Evolutionary conservation across 2,113 vertebrate genomes (phyloP).

Genomic region (Zosterops borbonicus): DNA sequence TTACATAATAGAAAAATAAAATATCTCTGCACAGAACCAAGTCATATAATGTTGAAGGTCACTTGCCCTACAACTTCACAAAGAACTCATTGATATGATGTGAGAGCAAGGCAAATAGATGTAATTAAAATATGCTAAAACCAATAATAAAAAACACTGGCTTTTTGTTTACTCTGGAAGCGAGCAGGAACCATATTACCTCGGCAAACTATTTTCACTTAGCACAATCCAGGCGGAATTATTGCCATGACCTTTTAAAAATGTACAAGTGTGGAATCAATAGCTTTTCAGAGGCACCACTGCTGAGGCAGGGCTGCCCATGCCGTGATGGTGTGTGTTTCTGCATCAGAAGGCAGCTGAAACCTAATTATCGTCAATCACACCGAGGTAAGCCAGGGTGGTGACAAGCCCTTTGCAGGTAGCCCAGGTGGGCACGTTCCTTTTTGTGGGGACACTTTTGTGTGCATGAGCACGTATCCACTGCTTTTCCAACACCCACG

Average conservation of each 20-base stretch:
- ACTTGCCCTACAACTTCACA: constrained; percentile 30
- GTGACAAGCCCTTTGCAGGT: constrained; percentile 25
- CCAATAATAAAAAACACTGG: constrained; percentile 6
- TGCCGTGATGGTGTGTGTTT: constrained; percentile 65
- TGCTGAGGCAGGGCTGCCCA: constrained; percentile 53
- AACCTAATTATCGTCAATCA: constrained; percentile 83
- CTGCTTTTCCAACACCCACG: neutral
- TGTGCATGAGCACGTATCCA: accelerated
- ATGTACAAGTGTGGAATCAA: constrained; percentile 71
- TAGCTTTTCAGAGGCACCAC: constrained; percentile 71
- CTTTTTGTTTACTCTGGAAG: constrained; percentile 71
- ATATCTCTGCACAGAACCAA: neutral
- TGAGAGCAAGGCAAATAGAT: neutral
- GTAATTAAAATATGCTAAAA: constrained; percentile 69
- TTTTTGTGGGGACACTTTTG: neutral
- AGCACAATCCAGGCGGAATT: constrained; percentile 77
- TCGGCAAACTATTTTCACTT: constrained; percentile 79
- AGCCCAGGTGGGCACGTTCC: neutral
- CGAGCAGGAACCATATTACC: constrained; percentile 66
- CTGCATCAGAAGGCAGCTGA: constrained; percentile 78
- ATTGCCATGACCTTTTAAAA: constrained; percentile 83
- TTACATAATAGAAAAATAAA: constrained; percentile 41
- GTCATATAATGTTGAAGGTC: neutral
- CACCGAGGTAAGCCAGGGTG: constrained; percentile 22
- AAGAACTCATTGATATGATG: neutral